phyloP scores from a whole-genome alignment of 2,888 invertebrate species.

The Leptinotarsa rubiginosa region DNA sequence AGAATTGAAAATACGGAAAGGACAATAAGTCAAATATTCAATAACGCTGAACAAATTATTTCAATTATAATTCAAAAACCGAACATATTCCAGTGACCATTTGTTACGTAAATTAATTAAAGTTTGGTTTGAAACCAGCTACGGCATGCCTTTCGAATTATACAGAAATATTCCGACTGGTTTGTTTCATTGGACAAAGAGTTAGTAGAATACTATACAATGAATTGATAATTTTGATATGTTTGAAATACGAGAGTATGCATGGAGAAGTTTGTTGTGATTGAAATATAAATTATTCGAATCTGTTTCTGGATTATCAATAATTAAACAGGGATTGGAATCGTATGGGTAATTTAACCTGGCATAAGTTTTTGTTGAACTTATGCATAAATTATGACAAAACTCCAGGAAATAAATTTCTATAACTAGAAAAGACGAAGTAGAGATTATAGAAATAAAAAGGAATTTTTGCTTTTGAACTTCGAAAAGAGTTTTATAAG shows the following conservation, averaged over 20 bases:
- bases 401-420: too few species aligned
- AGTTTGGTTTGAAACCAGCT: not conserved
- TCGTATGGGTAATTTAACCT: not conserved
- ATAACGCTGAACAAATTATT: constrained; percentile 8
- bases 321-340: not conserved
- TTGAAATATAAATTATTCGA: not conserved
- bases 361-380: not conserved
- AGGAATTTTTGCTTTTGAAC: too few species aligned
- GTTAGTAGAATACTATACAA: not conserved
- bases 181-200: constrained; percentile 1
- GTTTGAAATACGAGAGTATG: not conserved
- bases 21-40: constrained; percentile 7
- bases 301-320: not conserved
- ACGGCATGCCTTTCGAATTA: not conserved
- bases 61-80: constrained; percentile 6
- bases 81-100: constrained; percentile 1
- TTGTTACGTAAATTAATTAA: constrained; percentile 13
- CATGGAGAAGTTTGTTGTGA: not conserved
- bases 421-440: too few species aligned
- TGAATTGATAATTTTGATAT: not conserved
- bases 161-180: not conserved
- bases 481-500: too few species aligned
- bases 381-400: not conserved
- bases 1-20: not conserved
- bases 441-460: too few species aligned